Base-by-base conservation (phyloP, 2,888 invertebrate species). In the Aplocera efformata region DNA sequence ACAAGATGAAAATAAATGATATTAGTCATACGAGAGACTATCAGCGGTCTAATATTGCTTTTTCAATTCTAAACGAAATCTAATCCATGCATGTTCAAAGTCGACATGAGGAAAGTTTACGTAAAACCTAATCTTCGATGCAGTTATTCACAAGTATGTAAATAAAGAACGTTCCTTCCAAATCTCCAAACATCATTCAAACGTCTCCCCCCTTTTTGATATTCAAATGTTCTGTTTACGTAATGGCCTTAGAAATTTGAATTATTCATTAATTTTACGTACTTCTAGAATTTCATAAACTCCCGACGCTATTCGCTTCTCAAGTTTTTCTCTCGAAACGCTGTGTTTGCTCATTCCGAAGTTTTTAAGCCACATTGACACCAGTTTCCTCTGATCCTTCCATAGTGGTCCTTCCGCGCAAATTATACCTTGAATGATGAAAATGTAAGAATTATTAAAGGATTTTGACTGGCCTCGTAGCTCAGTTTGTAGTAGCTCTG, bases 341-440 rank as follows among this genome's bases (percentile, higher is more conserved):
- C 92, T 91, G 48, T 90, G 89, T 63, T 93, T 94, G 29, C 91
- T 89, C 89, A 93, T 85, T 3, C 95, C 95, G 53, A 94, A 90
- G 57, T 91, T 90, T 69, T 93, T 93, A 3, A 97, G 79, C 82
- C 92, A 93, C n/a, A 88, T 83, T 7, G 91, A 88, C 1, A 94
- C 90, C 59, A 95, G 92, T 58, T 91, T 92, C 42, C 96, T 89
- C 63, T 96, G 96, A 58, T 96, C 94, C 67, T 90, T 93, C 96
- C 96, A 97, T 8, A 93, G 75, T 1, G 90, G 89, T 0, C 96
- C 96, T 71, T 95, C 94, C 1, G 96, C 92, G 57, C 95, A 94
- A 58, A 96, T 93, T 10, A 97, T 81, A 48, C 96, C 96, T 96
- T 40, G 4, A 57, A 56, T 28, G n/a, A n/a, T n/a, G 27, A 22